These are phyloP conservation scores for Stenurella melanura DNA, from an alignment of 2,888 invertebrate genomes.

Conservation along the genomic window DNA sequence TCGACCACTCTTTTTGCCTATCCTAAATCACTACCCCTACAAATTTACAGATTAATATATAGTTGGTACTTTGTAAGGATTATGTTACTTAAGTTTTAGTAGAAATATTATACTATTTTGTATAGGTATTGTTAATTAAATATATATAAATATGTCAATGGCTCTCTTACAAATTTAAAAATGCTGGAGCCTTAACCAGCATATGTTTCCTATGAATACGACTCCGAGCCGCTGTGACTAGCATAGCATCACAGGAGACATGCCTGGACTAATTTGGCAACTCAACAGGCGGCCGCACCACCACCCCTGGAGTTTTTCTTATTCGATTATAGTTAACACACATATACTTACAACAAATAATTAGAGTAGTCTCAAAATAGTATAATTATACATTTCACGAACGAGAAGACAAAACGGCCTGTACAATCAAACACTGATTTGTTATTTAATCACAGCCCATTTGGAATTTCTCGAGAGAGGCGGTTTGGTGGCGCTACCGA, in stretches of 20 bases:
- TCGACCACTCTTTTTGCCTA: conserved; percentile 63
- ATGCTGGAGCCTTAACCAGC: conserved; percentile 57
- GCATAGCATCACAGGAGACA: conserved; percentile 68
- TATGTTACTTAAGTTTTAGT: conserved; percentile 72
- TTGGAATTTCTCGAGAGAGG: conserved; percentile 81
- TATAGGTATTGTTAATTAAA: conserved; percentile 69
- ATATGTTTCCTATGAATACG: conserved; percentile 45
- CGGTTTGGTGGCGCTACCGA: conserved; percentile 64
- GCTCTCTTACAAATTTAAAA: conserved; percentile 63
- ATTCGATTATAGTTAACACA: conserved; percentile 65
- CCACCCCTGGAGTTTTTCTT: conserved; percentile 60
- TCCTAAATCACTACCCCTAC: conserved; percentile 66
- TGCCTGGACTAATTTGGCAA: conserved; percentile 70
- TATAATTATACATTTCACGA: conserved; percentile 67
- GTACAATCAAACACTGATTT: conserved; percentile 82
- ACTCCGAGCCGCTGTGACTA: conserved; percentile 69
- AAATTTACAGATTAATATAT: conserved; percentile 74
- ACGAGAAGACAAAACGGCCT: conserved; percentile 80
- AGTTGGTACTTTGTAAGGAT: conserved; percentile 81
- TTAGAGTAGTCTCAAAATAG: conserved; percentile 72
- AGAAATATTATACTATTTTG: conserved; percentile 72
- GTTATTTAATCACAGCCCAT: conserved; percentile 86
- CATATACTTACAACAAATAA: conserved; percentile 66
- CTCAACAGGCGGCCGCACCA: conserved; percentile 62
- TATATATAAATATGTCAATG: conserved; percentile 69